Evolutionary conservation across 2,888 invertebrate species (phyloP).

Genomic region (Alloplasta piceator): DNA sequence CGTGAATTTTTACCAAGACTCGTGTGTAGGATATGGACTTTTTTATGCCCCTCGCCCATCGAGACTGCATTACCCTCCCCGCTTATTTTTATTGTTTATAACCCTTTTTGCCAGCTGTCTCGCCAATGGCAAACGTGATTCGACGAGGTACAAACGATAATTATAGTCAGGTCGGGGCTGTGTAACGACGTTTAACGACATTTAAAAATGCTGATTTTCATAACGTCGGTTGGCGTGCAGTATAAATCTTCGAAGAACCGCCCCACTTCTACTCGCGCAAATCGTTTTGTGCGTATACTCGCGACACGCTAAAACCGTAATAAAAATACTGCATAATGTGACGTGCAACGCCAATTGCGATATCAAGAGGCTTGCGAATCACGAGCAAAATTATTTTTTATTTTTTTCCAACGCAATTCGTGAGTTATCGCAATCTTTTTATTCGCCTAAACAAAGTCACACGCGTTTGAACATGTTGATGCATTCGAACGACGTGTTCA

Average conservation of each 20-base stretch:
- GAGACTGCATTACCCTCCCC: conserved; percentile 21
- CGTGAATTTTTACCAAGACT: conserved; percentile 36
- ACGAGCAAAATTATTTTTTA: conserved; percentile 1
- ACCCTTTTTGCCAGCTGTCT: conserved; percentile 41
- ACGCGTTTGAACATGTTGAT: conserved; percentile 13
- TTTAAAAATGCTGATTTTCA: conserved; percentile 71
- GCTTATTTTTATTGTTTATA: conserved; percentile 31
- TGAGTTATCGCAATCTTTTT: conserved; percentile 36
- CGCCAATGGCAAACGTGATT: conserved; percentile 48
- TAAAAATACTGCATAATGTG: conserved; percentile 20
- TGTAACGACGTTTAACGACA: conserved; percentile 73
- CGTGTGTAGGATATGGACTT: conserved; percentile 24
- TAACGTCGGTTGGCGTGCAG: conserved; percentile 72
- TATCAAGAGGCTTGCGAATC: conserved; percentile 27
- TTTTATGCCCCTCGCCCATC: conserved; percentile 8
- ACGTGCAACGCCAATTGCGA: conserved; percentile 47
- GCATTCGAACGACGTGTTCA: neutral
- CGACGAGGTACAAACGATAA: conserved; percentile 66
- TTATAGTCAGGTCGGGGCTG: conserved; percentile 63
- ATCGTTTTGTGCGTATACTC: conserved; percentile 42
- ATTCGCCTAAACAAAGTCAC: conserved; percentile 3
- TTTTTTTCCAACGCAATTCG: conserved; percentile 7
- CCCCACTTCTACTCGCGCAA: conserved; percentile 38
- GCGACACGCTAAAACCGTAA: conserved; percentile 59
- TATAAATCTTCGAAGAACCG: conserved; percentile 67